Evolutionary conservation across 1,140 invertebrate species (phyloP).

Genomic region (Myzus persicae): DNA sequence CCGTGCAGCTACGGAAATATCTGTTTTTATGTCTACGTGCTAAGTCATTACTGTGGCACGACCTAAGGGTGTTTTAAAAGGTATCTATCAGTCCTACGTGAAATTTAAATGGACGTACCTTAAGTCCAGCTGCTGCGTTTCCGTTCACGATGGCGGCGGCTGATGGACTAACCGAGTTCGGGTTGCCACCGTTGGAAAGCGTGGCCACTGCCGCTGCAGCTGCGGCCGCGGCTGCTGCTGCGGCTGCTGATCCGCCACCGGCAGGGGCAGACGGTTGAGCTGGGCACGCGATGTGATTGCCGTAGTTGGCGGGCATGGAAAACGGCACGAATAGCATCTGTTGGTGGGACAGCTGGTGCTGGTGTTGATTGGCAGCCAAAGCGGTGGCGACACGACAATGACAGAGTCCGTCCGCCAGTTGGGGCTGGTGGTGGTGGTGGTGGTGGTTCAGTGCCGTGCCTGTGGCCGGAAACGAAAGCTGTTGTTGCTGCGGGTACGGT

Average conservation of each 20-base stretch:
- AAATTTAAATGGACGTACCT: conserved; percentile 16
- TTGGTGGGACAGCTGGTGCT: conserved; percentile 34
- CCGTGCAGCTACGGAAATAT: too few species aligned
- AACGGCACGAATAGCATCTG: conserved; percentile 54
- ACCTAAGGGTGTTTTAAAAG: background rate
- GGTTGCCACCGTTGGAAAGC: background rate
- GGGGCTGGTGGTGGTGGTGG: background rate
- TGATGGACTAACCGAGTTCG: conserved; percentile 3
- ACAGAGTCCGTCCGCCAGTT: background rate
- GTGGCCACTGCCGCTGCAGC: background rate
- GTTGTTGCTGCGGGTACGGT: conserved; percentile 8
- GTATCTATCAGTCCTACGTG: background rate
- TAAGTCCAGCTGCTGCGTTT: background rate
- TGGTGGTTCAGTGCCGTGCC: background rate
- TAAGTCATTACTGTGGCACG: background rate
- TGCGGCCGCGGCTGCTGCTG: conserved; percentile 25
- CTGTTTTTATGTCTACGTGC: background rate
- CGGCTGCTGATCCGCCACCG: background rate
- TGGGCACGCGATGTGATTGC: conserved; percentile 36
- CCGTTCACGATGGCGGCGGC: conserved; percentile 27
- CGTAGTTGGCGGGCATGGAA: conserved; percentile 51
- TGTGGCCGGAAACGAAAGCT: background rate
- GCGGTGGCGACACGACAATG: conserved; percentile 21
- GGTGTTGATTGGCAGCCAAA: background rate
- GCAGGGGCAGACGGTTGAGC: background rate